Conservation (phyloP, 2,113 vertebrate genomes). For the Ellobius talpinus region DNA sequence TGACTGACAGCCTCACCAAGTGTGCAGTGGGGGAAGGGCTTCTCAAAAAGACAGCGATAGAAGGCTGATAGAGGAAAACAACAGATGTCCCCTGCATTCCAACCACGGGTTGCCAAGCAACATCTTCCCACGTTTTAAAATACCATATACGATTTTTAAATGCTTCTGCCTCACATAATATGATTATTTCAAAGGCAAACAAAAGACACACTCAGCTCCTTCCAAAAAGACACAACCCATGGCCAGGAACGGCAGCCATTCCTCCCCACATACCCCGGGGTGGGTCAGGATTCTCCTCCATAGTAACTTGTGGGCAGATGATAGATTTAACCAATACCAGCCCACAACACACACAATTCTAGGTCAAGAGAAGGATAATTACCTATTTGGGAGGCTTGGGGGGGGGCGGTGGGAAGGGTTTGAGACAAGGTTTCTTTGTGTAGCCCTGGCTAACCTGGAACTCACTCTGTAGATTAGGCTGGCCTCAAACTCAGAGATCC, state of each 20-base stretch:
- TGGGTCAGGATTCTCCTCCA: not conserved
- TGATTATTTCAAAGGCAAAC: conserved; percentile 69
- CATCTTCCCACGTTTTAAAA: conserved; percentile 75
- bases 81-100: conserved; percentile 80
- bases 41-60: conserved; percentile 62
- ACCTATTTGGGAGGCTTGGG: not conserved
- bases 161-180: conserved; percentile 72
- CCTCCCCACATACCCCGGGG: not conserved
- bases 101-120: conserved; percentile 76
- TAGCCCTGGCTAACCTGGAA: not conserved
- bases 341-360: not conserved
- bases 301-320: conserved; percentile 47
- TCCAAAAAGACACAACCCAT: conserved; percentile 50
- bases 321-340: conserved; percentile 43
- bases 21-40: not conserved
- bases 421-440: not conserved
- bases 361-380: not conserved
- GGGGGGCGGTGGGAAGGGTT: not conserved
- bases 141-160: conserved; percentile 75
- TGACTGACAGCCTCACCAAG: conserved; percentile 68
- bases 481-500: not conserved
- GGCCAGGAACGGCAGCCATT: conserved; percentile 33
- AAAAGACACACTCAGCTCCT: conserved; percentile 66
- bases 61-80: conserved; percentile 72
- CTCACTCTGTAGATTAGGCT: not conserved